Base-by-base conservation (phyloP, 2,888 invertebrate species). In the Philopedon plagiatum region DNA sequence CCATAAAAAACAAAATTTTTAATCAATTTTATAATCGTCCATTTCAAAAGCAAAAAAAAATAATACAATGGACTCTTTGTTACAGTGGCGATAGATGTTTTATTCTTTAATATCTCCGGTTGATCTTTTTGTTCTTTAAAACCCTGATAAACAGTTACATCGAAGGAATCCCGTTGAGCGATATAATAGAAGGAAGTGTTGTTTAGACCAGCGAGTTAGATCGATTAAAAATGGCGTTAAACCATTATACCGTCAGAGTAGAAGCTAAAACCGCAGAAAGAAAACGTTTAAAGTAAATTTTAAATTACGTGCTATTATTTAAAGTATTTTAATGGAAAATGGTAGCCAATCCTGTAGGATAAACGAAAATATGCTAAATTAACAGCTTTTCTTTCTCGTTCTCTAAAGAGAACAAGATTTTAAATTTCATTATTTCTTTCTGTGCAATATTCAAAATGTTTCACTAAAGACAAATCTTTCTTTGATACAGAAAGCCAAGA, bases 51-150 rank as follows among this genome's bases (percentile, higher is more conserved):
- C 29, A 13, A 26, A 23, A 46, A 62, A 49, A 46, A 41, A 62
- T n/a, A 46, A 29, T n/a, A 49, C 34, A 64, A 64, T 37, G 37
- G 32, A 9, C 21, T 37, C 64, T 54, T 64, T 64, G 64, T 64
- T 64, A 56, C 64, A 54, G 64, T 64, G 64, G 63, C 63, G 63
- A 63, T 63, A 23, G 63, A 29, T 49, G 63, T 34, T n/a, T n/a
- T 63, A 63, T 63, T 63, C 63, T 63, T 49, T 58, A 39, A 58
- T 58, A 58, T 58, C 58, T 54, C 29, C 51, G 51, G 13, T 26
- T 54, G 26, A 41, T 58, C 58, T 58, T 58, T 58, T 46, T 34
- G 63, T 49, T 63, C 44, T 21, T 49, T 19, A 32, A 51, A 41
- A 51, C 64, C 51, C 54, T 26, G 64, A 64, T 64, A 15, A 51